Evolutionary conservation across 2,113 vertebrate species (phyloP), one percentile per base, ranked within the genome.

Genomic region (Eretmochelys imbricata): DNA sequence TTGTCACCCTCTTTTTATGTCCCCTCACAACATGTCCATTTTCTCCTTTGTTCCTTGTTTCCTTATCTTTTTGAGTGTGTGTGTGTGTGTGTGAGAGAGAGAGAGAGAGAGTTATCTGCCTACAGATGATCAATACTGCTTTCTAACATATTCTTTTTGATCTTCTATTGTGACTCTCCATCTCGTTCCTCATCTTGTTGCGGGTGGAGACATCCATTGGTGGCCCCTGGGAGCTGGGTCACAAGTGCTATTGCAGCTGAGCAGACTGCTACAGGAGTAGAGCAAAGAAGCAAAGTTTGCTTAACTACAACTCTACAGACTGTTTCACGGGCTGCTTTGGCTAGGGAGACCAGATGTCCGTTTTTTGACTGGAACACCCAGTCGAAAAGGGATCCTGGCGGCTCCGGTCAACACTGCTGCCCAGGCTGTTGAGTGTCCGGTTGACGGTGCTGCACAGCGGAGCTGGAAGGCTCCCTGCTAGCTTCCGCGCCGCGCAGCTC

Each of bases 241-340:
- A n/a, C 35, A 69, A 9, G 35, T 69, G 35, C 31, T 69, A n/a
- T 69, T 69, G 62, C 17, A 94, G 50, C 2, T 0, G 0, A 92
- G 6, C 1, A 22, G 0, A 0, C 24, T 57, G 10, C 0, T 1
- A 13, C 1, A 78, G 16, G 51, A 54, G 4, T 4, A 10, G 59
- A 42, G n/a, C 17, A 25, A 79, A 72, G 72, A 89, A 93, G 42
- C 11, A 55, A 27, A 8, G 83, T 80, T 84, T 83, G 7, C 53
- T 87, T 5, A 9, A 16, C 69, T 89, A n/a, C 16, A 92, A 90
- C 8, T 10, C 76, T 11, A 3, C 69, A 93, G 82, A 3, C 20
- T 59, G 93, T 89, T 96, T 90, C 80, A 79, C 0, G 1, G 49
- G 59, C 24, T 48, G 12, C 83, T 93, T 42, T 76, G 54, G 82